Evolutionary conservation across 2,113 vertebrate genomes (phyloP).

Genomic region (Perccottus glenii): DNA sequence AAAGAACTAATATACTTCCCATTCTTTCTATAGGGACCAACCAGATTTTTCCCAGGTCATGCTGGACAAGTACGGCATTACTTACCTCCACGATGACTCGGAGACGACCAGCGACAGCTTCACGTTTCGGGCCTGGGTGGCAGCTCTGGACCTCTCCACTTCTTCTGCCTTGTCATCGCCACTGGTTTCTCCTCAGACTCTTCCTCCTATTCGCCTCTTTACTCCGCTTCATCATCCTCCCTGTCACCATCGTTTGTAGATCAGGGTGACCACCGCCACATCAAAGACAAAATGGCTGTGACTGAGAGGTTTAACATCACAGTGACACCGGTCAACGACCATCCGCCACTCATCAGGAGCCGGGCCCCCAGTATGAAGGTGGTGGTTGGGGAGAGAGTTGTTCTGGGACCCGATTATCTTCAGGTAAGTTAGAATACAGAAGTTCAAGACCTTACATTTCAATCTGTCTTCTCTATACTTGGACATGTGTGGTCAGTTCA

Average conservation of each 20-base stretch:
- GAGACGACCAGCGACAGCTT: constrained; percentile 86
- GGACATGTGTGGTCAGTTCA: no score
- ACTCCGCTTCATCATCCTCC: constrained; percentile 39
- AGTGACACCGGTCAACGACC: constrained; percentile 86
- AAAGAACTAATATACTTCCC: not conserved
- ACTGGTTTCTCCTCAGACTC: constrained; percentile 58
- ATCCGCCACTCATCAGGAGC: constrained; percentile 83
- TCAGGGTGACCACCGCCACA: constrained; percentile 42
- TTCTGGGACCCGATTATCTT: constrained; percentile 82
- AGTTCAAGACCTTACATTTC: no score
- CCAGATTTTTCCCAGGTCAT: constrained; percentile 84
- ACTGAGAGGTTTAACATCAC: constrained; percentile 88
- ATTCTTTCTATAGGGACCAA: constrained; percentile 66
- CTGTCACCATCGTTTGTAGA: constrained; percentile 14
- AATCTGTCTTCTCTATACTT: no score
- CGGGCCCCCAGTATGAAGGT: constrained; percentile 79
- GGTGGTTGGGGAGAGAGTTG: constrained; percentile 79
- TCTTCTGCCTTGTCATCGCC: constrained; percentile 49
- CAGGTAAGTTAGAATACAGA: constrained; percentile 57
- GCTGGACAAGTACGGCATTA: constrained; percentile 84
- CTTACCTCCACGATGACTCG: constrained; percentile 86
- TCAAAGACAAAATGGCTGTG: constrained; percentile 62
- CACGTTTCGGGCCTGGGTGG: constrained; percentile 85
- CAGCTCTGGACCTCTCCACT: constrained; percentile 66
- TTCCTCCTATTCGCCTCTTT: constrained; percentile 60